Base-by-base conservation (phyloP, 2,113 vertebrate genomes). In the Amphiprion percula region DNA sequence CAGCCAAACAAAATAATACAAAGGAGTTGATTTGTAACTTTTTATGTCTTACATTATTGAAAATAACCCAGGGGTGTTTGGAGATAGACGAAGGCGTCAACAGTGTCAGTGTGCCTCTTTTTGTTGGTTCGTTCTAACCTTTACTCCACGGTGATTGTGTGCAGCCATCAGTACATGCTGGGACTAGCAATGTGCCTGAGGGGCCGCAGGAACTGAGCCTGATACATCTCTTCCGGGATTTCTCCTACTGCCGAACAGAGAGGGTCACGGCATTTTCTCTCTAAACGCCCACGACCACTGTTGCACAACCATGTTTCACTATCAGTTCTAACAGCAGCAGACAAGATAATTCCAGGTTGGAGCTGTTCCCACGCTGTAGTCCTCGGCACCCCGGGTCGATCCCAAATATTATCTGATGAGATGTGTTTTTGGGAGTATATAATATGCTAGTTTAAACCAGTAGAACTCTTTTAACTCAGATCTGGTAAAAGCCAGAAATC, bases 141-240 rank as follows among this genome's bases (percentile, higher is more conserved):
- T 10, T 49, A 10, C 73, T 79, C 64, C 26, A 7, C 76, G 75
- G 82, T 52, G 73, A 73, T 54, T 76, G 72, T 86, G 78, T 77
- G 79, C 80, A 83, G 84, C 74, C 69, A 61, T 80, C 79, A 56
- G 86, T 82, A 68, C 88, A 84, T 89, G 91, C 89, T 63, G 63
- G 59, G 89, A 92, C 89, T 86, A 86, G 91, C 61, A 83, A 86
- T 87, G 86, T 28, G 87, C 88, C 88, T 26, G 80, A 80, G 90
- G 89, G 70, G 50, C 70, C 9, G 47, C 80, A 83, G 82, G 83
- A 90, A 68, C 85, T 47, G 39, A 76, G 76, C 49, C 83, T 69
- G 78, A 89, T 68, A 14, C 85, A 58, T 77, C 83, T 82, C 87
- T 87, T 88, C 80, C 63, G 60, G 85, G 82, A 89, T 90, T 89